phyloP scores from a whole-genome alignment of 2,797 vertebrate genomes.

The Pitangus sulphuratus region DNA sequence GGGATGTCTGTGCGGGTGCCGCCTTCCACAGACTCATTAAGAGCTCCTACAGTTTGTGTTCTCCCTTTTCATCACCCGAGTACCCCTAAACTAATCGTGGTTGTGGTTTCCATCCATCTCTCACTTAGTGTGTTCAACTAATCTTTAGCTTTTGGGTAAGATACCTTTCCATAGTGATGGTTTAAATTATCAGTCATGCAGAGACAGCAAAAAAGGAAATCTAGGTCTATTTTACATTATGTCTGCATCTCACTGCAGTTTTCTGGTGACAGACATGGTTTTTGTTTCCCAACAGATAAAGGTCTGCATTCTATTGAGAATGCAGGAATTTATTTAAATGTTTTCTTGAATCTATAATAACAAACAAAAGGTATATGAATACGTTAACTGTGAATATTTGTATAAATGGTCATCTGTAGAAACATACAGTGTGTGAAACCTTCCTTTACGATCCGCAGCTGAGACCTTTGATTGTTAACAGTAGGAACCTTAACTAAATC shows the following conservation, averaged over 20 bases:
- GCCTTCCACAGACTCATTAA: not conserved
- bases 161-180: not conserved
- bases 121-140: not conserved
- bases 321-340: not conserved
- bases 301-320: not conserved
- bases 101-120: not conserved
- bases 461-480: slow-evolving; percentile 66
- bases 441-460: slow-evolving; percentile 51
- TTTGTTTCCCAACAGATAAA: not conserved
- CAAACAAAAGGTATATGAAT: slow-evolving; percentile 2
- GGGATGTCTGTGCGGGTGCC: not conserved
- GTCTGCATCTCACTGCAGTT: not conserved
- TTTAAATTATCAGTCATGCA: not conserved
- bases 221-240: not conserved
- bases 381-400: not conserved
- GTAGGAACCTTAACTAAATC: slow-evolving; percentile 49
- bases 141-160: not conserved
- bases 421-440: not conserved
- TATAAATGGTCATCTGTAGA: slow-evolving; percentile 30
- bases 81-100: not conserved
- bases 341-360: not conserved
- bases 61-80: not conserved
- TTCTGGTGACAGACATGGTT: not conserved
- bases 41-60: not conserved
- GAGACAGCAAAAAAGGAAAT: not conserved